These are phyloP conservation scores for Nannoperca obscura DNA, from an alignment of 2,797 vertebrate genomes.

Conservation along the genomic window DNA sequence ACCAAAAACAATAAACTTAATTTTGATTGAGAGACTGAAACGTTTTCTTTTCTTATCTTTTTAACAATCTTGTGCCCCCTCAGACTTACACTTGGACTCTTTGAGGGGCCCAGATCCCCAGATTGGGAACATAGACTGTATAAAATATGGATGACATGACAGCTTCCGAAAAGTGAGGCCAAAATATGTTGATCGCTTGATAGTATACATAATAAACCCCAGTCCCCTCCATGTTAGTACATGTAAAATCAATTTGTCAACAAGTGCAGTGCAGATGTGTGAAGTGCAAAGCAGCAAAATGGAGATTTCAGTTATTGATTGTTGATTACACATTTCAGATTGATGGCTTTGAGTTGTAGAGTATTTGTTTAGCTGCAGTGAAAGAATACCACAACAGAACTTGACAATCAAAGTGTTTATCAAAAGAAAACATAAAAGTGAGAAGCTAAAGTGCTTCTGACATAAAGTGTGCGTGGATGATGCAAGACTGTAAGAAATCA, in stretches of 20 bases:
- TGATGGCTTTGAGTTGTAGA: constrained; percentile 25
- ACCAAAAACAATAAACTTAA: not conserved
- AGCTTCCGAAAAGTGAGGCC: no score
- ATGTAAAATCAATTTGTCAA: not conserved
- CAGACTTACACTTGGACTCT: no score
- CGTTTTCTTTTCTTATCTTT: constrained; percentile 1
- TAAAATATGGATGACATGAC: no score
- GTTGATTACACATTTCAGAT: constrained; percentile 14
- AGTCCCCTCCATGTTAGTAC: no score
- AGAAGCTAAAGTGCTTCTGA: constrained; percentile 36
- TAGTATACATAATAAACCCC: no score
- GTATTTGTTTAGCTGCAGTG: constrained; percentile 30
- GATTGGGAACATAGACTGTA: no score
- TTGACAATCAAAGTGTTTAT: constrained; percentile 52
- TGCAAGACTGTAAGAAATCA: constrained; percentile 52
- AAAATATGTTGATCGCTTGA: no score
- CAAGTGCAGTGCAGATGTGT: constrained; percentile 3
- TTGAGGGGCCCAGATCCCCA: no score
- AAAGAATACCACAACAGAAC: constrained; percentile 34
- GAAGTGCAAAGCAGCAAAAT: not conserved
- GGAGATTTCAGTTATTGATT: not conserved
- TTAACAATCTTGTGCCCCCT: not conserved
- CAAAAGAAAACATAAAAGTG: constrained; percentile 49
- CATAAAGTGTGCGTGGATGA: constrained; percentile 29
- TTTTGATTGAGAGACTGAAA: not conserved